Base-by-base conservation (phyloP, 2,797 vertebrate genomes). In the Euthynnus affinis region DNA sequence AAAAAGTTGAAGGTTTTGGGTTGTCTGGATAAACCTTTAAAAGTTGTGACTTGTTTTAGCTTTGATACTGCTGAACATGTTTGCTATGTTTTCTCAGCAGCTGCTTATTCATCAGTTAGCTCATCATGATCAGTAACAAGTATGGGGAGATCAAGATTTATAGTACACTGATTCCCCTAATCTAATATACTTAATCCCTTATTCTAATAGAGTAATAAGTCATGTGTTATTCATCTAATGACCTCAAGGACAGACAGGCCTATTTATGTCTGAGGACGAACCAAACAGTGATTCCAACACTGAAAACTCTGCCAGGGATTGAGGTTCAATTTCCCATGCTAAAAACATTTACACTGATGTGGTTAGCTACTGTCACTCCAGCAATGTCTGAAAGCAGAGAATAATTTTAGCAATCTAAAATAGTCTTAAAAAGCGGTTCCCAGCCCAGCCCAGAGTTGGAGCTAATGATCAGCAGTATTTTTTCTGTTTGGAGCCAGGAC, bases 181-280 rank as follows among this genome's bases (percentile, higher is more conserved):
- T 66, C 23, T 60, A 53, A 80, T 69, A 23, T 4, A 34, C 13
- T 9, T 67, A 67, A 76, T 67, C 62, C 62, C 20, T 60, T 2
- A 25, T 42, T 56, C 67, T 42, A 6, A 59, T 29, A 6, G 13
- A 55, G 18, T 42, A 42, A 44, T 46, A 66, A 62, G 22, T 27
- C 66, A 18, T 29, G 48, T 49, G 56, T 29, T 59, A n/a, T 48
- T 63, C 5, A 14, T 49, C 7, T 37, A 65, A 59, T 62, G 20
- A 42, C 29, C 37, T 63, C 67, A 83, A 79, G 76, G 81, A 76
- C 76, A 46, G 5, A 32, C 12, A 0, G 12, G 48, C 4, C 20
- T 61, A 67, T 67, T 78, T 37, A 57, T 74, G 55, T 61, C 60
- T 27, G 15, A 44, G 40, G 55, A 25, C 29, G 9, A 34, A 46